Conservation (phyloP, 2,888 invertebrate species). For the Troides helena region DNA sequence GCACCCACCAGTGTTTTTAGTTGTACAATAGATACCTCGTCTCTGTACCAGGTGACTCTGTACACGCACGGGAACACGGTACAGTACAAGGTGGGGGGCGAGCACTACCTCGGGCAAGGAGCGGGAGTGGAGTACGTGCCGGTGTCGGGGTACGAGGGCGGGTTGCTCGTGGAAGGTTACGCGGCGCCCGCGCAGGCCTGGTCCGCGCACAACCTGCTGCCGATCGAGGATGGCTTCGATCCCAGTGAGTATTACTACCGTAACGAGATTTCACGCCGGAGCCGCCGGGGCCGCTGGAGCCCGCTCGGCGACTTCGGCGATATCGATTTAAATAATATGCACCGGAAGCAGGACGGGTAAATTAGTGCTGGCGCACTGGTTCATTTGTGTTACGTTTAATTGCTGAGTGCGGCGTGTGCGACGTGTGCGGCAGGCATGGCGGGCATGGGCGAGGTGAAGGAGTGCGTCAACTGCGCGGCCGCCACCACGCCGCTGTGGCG, state of each 20-base stretch:
- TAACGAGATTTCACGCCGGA: not conserved
- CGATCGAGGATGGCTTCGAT: conserved; percentile 75
- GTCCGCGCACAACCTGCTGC: conserved; percentile 66
- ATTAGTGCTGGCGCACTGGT: no score
- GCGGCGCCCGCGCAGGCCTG: conserved; percentile 67
- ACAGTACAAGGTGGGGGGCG: conserved; percentile 77
- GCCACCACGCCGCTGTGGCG: conserved; percentile 96
- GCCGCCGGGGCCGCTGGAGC: no score
- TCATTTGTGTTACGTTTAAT: no score
- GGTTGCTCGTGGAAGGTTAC: conserved; percentile 70
- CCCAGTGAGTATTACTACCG: conserved; percentile 52
- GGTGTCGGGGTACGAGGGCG: conserved; percentile 72
- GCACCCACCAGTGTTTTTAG: no score
- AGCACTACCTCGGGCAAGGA: conserved; percentile 64
- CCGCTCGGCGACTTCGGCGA: no score
- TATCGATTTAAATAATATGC: no score
- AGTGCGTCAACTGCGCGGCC: conserved; percentile 97
- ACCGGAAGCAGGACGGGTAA: no score
- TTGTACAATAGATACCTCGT: not conserved
- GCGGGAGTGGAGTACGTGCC: conserved; percentile 72
- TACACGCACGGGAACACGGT: conserved; percentile 78
- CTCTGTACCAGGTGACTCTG: conserved; percentile 71
- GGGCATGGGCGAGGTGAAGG: conserved; percentile 83
- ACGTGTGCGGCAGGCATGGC: conserved; percentile 54
- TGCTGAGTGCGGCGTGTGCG: not conserved